Evolutionary conservation across 2,113 vertebrate genomes (phyloP).

Genomic region (Syngnathus scovelli): DNA sequence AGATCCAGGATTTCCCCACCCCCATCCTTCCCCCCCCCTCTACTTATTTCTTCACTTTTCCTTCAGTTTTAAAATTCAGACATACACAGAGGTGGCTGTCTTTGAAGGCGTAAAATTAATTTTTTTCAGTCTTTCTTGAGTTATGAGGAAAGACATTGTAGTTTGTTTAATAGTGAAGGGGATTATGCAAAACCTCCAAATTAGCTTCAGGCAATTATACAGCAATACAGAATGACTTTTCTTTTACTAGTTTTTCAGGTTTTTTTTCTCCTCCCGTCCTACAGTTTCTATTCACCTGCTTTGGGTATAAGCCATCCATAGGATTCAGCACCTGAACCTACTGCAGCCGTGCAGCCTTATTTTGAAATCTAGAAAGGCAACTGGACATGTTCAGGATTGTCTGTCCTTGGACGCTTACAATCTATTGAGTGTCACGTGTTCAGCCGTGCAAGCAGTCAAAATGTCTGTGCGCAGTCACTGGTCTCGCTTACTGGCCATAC

Average conservation of each 20-base stretch:
- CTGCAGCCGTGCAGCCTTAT: too few relatives aligned
- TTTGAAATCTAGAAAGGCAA: too few relatives aligned
- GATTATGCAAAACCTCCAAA: not conserved
- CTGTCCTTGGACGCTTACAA: too few relatives aligned
- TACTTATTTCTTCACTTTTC: not conserved
- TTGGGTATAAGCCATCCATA: too few relatives aligned
- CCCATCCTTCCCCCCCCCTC: not conserved
- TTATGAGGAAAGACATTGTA: not conserved
- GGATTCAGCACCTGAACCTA: too few relatives aligned
- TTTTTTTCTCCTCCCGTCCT: too few relatives aligned
- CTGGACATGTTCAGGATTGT: too few relatives aligned
- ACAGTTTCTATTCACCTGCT: too few relatives aligned
- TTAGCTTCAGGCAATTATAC: not conserved
- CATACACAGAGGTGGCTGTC: not conserved
- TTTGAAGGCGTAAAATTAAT: not conserved
- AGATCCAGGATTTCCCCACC: not conserved
- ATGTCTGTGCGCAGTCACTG: slow-evolving; percentile 36
- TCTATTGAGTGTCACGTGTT: too few relatives aligned
- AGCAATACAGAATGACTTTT: not conserved
- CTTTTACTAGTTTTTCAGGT: too few relatives aligned
- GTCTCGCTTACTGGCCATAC: not conserved
- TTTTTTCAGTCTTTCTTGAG: not conserved
- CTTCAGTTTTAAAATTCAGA: not conserved
- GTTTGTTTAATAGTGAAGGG: not conserved
- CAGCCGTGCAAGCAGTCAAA: slow-evolving; percentile 11